Conservation (phyloP, 2,797 vertebrate genomes). For the Mormyrus hasselquistii region DNA sequence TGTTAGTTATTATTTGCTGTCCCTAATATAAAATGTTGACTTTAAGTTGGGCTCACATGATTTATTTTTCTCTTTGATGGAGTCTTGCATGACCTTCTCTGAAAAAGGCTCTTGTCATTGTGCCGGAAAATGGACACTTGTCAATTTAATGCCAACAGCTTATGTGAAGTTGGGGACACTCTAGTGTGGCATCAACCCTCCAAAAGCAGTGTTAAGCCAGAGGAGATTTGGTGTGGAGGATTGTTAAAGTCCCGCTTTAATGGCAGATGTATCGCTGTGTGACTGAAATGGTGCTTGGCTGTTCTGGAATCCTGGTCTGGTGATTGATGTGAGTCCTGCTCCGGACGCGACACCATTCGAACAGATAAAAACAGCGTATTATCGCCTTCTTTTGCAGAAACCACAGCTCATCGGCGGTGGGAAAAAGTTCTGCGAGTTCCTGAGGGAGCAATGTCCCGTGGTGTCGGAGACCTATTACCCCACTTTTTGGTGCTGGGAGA, state of each 20-base stretch:
- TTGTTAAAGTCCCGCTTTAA: neutral
- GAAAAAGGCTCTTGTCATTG: neutral
- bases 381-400: constrained; percentile 67
- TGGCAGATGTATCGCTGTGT: neutral
- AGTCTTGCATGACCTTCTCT: neutral
- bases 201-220: neutral
- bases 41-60: neutral
- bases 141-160: neutral
- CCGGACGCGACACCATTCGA: neutral
- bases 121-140: neutral
- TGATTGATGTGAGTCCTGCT: neutral
- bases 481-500: constrained; percentile 98
- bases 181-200: neutral
- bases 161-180: neutral
- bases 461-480: constrained; percentile 96
- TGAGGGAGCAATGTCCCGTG: constrained; percentile 85
- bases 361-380: neutral
- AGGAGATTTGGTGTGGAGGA: neutral
- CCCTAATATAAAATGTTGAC: neutral
- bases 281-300: neutral
- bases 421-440: constrained; percentile 82
- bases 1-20: neutral
- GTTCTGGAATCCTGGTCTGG: neutral
- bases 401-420: constrained; percentile 87
- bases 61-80: neutral